Conservation (phyloP, 2,888 invertebrate species). For the Hirtodrosophila confusa region DNA sequence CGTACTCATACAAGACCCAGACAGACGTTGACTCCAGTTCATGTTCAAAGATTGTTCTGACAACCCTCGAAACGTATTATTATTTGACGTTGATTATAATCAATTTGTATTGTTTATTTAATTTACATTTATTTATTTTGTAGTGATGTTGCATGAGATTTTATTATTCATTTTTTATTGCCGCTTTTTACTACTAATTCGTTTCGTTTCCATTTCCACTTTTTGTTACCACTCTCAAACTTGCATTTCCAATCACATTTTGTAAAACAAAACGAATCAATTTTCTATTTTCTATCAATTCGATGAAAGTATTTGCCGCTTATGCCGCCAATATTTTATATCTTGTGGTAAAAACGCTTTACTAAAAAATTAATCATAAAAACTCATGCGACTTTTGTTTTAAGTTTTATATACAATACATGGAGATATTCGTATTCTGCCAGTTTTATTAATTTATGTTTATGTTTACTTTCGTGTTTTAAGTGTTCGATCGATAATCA, state of each 20-base stretch:
- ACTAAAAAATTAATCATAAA: conserved; percentile 84
- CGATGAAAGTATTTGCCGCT: conserved; percentile 53
- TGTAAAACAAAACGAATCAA: conserved; percentile 33
- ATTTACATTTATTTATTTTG: conserved; percentile 67
- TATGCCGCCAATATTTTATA: conserved; percentile 49
- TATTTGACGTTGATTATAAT: conserved; percentile 40
- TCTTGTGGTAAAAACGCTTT: conserved; percentile 75
- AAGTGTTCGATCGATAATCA: conserved; percentile 53
- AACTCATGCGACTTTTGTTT: conserved; percentile 83
- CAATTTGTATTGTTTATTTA: conserved; percentile 54
- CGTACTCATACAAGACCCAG: conserved; percentile 12
- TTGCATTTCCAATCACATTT: conserved; percentile 24
- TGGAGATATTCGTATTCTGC: conserved; percentile 59
- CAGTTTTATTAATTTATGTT: conserved; percentile 57
- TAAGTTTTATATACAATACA: conserved; percentile 69
- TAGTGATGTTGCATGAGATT: conserved; percentile 84
- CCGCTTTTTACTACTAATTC: conserved; percentile 81
- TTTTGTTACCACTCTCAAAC: conserved; percentile 47
- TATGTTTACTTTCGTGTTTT: conserved; percentile 62
- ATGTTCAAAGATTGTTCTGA: conserved; percentile 29
- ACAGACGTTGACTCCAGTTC: conserved; percentile 30
- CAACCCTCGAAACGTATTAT: conserved; percentile 37
- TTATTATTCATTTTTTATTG: conserved; percentile 84
- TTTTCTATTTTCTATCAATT: conserved; percentile 20
- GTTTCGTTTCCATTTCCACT: conserved; percentile 40